Evolutionary conservation across 2,888 invertebrate genomes (phyloP).

Genomic region (Trachelus troglodyta): DNA sequence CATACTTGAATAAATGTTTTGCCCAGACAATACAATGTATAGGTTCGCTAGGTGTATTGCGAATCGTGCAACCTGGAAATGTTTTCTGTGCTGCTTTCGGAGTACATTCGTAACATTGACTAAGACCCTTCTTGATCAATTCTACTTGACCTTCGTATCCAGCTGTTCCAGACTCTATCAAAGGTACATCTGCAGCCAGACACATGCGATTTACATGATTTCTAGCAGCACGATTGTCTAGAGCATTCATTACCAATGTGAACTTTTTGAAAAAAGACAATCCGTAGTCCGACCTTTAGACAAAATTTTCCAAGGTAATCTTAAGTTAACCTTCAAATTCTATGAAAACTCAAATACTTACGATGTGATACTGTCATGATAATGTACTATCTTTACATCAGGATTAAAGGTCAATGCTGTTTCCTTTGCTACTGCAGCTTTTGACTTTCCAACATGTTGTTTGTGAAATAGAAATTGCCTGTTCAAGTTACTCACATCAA

Average conservation of each 20-base stretch:
- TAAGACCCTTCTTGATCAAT: constrained; percentile 84
- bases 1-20: constrained; percentile 96
- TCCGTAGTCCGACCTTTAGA: constrained; percentile 86
- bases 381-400: constrained; percentile 86
- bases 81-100: constrained; percentile 92
- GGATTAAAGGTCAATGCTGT: constrained; percentile 91
- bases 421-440: constrained; percentile 91
- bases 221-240: constrained; percentile 96
- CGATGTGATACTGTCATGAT: constrained; percentile 95
- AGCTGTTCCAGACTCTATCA: constrained; percentile 97
- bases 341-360: constrained; percentile 64
- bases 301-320: constrained; percentile 13
- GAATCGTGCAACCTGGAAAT: constrained; percentile 97
- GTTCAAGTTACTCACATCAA: constrained; percentile 98
- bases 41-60: constrained; percentile 98
- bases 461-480: constrained; percentile 99
- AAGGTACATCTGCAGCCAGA: constrained; percentile 90
- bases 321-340: not conserved
- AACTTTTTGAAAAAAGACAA: constrained; percentile 93
- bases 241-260: constrained; percentile 92
- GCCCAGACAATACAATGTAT: constrained; percentile 99
- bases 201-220: constrained; percentile 99
- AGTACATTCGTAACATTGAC: constrained; percentile 97
- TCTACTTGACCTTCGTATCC: constrained; percentile 98
- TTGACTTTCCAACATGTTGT: constrained; percentile 97